A percentile compares a stretch with the other conserved stretches of the same genome.
Conservation (phyloP, 2,888 invertebrate species). For the Mythimna pallens region DNA sequence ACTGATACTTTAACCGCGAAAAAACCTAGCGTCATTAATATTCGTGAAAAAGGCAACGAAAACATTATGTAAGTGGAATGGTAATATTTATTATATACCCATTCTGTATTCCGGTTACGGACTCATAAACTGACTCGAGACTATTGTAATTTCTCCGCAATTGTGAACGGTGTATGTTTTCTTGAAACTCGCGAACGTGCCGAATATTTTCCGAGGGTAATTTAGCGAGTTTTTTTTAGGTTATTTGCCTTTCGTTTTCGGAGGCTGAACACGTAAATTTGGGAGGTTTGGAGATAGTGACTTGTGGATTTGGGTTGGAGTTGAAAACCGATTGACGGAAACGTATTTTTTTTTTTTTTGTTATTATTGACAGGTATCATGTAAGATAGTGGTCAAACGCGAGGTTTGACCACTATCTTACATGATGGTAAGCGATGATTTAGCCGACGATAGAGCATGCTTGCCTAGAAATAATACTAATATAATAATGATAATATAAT, state of each 20-base stretch:
- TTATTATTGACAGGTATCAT: too few relatives aligned
- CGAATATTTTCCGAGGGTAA: conserved; percentile 29
- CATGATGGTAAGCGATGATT: too few relatives aligned
- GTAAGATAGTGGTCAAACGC: too few relatives aligned
- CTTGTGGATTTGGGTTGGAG: neutral
- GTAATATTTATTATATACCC: conserved; percentile 56
- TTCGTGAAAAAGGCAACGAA: conserved; percentile 17
- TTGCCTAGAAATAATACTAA: too few relatives aligned
- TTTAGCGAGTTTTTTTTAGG: conserved; percentile 23
- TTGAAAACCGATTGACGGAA: neutral
- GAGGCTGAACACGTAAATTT: conserved; percentile 29
- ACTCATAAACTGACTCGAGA: conserved; percentile 50
- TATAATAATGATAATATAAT: too few relatives aligned
- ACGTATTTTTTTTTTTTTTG: too few relatives aligned
- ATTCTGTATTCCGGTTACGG: conserved; percentile 51
- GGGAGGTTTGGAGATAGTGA: conserved; percentile 14
- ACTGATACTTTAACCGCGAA: too few relatives aligned
- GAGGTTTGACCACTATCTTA: too few relatives aligned
- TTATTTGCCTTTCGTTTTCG: conserved; percentile 15
- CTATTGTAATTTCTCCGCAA: conserved; percentile 64
- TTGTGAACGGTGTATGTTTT: conserved; percentile 48
- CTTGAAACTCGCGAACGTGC: conserved; percentile 45
- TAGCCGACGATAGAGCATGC: too few relatives aligned
- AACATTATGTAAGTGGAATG: conserved; percentile 38
- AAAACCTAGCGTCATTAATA: conserved; percentile 30